A percentile compares a stretch with the other conserved stretches of the same genome.
phyloP scores from a whole-genome alignment of 1,140 invertebrate genomes.

The Ceratosolen solmsi region DNA sequence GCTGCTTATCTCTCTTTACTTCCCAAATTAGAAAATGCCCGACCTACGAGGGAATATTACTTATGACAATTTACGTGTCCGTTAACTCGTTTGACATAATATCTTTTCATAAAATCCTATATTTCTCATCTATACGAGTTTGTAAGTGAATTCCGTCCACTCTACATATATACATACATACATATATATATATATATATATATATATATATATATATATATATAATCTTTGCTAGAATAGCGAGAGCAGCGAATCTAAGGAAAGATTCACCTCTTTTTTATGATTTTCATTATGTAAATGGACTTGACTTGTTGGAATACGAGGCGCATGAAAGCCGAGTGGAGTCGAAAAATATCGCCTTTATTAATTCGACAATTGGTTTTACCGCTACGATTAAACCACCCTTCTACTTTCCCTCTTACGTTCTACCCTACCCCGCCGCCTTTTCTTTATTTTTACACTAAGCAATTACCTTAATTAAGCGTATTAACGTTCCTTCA shows the following conservation, averaged over 20 bases:
- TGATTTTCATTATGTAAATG: slow-evolving; percentile 5
- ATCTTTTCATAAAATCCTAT: background rate
- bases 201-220: no score
- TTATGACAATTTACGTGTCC: background rate
- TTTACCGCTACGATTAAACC: slow-evolving; percentile 26
- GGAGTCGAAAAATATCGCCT: slow-evolving; percentile 22
- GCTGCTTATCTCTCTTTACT: background rate
- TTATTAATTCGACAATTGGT: slow-evolving; percentile 60
- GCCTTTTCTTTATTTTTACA: background rate
- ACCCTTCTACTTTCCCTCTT: background rate
- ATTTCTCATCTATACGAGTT: no score
- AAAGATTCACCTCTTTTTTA: background rate
- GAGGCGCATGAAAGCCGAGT: background rate
- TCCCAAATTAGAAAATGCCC: background rate
- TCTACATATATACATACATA: no score
- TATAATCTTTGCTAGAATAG: no score
- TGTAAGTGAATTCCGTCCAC: no score
- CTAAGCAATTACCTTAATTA: slow-evolving; percentile 62
- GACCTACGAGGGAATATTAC: background rate
- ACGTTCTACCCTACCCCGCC: background rate
- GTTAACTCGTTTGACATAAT: background rate
- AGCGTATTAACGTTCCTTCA: slow-evolving; percentile 63
- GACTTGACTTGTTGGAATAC: background rate
- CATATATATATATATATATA: no score
- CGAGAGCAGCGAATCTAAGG: background rate